phyloP scores from a whole-genome alignment of 1,140 invertebrate genomes.

The Drosophila funebris region DNA sequence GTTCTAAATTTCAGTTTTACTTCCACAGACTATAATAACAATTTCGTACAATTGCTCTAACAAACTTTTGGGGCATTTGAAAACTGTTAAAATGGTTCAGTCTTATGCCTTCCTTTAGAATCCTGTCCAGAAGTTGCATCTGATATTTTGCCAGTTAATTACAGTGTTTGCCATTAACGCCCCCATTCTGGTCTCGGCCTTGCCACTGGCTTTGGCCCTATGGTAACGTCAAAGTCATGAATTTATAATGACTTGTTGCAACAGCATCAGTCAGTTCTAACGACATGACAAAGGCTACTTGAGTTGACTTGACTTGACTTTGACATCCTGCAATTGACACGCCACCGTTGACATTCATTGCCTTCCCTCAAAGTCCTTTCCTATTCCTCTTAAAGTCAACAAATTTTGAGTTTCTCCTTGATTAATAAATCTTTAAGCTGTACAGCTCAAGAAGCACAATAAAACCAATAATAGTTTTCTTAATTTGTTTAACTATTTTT shows the following conservation, averaged over 20 bases:
- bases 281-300: constrained; percentile 21
- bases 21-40: too few relatives aligned
- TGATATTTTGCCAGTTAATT: neutral
- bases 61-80: too few relatives aligned
- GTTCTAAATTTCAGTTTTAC: too few relatives aligned
- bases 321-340: constrained; percentile 28
- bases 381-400: neutral
- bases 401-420: neutral
- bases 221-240: constrained; percentile 43
- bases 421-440: neutral
- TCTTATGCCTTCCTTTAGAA: too few relatives aligned
- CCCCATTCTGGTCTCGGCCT: neutral
- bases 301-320: constrained; percentile 21
- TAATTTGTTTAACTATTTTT: too few relatives aligned
- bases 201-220: neutral
- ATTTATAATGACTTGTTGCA: constrained; percentile 43
- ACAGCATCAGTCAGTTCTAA: neutral
- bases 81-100: neutral
- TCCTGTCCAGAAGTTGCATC: too few relatives aligned
- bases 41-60: too few relatives aligned
- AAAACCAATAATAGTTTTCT: too few relatives aligned
- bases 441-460: too few relatives aligned
- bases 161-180: constrained; percentile 12
- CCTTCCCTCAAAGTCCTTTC: neutral
- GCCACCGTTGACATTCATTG: constrained; percentile 28